Conservation (phyloP, 2,888 invertebrate species). For the Stenurella melanura region DNA sequence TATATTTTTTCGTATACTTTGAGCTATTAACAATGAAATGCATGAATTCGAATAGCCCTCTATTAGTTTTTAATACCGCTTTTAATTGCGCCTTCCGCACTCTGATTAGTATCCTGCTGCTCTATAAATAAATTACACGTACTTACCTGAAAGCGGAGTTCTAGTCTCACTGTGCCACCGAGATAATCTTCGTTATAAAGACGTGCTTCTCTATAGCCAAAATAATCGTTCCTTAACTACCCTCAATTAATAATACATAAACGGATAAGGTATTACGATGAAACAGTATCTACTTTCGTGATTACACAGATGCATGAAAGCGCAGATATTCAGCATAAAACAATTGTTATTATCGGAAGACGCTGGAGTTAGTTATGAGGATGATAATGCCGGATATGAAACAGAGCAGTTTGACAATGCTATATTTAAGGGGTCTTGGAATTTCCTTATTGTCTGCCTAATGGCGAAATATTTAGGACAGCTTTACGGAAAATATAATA, state of each 20-base stretch:
- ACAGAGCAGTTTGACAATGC: conserved; percentile 19
- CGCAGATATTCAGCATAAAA: conserved; percentile 17
- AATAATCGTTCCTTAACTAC: not conserved
- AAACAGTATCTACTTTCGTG: conserved; percentile 10
- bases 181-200: not conserved
- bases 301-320: not conserved
- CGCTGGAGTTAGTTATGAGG: conserved; percentile 21
- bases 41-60: no score
- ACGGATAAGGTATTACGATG: not conserved
- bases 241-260: conserved; percentile 7
- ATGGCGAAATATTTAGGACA: conserved; percentile 24
- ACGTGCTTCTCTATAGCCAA: not conserved
- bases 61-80: no score
- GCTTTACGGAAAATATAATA: not conserved
- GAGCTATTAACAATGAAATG: no score
- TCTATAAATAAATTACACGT: no score
- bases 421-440: conserved; percentile 23
- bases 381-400: conserved; percentile 30
- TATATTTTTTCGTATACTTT: no score
- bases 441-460: conserved; percentile 31
- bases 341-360: conserved; percentile 9
- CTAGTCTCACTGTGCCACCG: not conserved
- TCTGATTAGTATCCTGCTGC: no score
- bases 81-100: no score
- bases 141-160: no score